Evolutionary conservation across 2,113 vertebrate species (phyloP).

Genomic region (Triplophysa rosa): DNA sequence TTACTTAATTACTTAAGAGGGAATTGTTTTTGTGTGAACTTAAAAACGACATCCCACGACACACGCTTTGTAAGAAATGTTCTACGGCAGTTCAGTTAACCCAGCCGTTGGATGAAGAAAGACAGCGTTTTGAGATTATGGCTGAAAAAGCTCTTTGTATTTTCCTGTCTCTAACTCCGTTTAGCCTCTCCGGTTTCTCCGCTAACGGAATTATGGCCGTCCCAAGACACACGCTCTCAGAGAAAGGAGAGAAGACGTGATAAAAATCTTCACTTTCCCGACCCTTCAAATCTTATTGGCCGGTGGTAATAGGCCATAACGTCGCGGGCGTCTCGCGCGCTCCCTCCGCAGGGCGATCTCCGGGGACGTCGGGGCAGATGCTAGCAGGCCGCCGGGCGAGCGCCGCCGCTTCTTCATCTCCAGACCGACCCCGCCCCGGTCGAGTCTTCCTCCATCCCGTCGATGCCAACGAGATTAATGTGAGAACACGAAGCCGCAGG

Average conservation of each 20-base stretch:
- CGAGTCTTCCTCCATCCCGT: conserved; percentile 80
- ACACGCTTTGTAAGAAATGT: too few species aligned
- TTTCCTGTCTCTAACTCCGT: conserved; percentile 92
- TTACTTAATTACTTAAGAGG: too few species aligned
- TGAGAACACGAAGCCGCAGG: conserved; percentile 74
- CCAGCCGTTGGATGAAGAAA: conserved; percentile 11
- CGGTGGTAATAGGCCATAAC: conserved; percentile 87
- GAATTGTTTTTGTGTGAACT: too few species aligned
- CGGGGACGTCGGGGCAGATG: conserved; percentile 72
- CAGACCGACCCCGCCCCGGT: conserved; percentile 73
- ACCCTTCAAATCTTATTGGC: conserved; percentile 84
- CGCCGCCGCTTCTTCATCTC: conserved; percentile 75
- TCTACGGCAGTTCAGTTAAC: background rate
- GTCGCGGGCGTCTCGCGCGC: conserved; percentile 79
- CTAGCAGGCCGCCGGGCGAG: conserved; percentile 74
- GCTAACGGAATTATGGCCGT: conserved; percentile 91
- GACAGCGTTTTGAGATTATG: conserved; percentile 28
- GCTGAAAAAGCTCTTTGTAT: conserved; percentile 74
- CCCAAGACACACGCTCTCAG: conserved; percentile 89
- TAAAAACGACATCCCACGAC: too few species aligned
- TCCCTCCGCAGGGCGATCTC: conserved; percentile 71
- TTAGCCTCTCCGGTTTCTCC: conserved; percentile 91
- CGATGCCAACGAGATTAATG: conserved; percentile 89
- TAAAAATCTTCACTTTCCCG: conserved; percentile 87
- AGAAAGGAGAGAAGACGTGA: conserved; percentile 82